Evolutionary conservation across 1,140 invertebrate species (phyloP).

Genomic region (Maconellicoccus hirsutus): DNA sequence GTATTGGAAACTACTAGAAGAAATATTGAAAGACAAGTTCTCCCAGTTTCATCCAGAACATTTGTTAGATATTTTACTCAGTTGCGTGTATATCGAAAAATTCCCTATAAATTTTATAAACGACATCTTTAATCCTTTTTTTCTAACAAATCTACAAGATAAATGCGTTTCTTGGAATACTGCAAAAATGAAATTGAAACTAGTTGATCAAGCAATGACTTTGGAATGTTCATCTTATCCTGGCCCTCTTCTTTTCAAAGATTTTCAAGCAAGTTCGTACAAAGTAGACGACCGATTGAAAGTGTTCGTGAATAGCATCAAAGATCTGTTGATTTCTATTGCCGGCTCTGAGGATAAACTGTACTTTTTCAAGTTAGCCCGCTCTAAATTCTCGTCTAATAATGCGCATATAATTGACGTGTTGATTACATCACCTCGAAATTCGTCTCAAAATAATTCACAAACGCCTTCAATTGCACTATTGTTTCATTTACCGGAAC

Average conservation of each 20-base stretch:
- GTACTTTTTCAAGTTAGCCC: slow-evolving; percentile 12
- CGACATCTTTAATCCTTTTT: slow-evolving; percentile 48
- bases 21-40: slow-evolving; percentile 45
- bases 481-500: slow-evolving; percentile 51
- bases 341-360: slow-evolving; percentile 22
- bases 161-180: slow-evolving; percentile 30
- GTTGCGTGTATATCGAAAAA: slow-evolving; percentile 50
- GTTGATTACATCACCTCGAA: slow-evolving; percentile 38
- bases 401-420: slow-evolving; percentile 50
- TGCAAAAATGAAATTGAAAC: slow-evolving; percentile 42
- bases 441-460: slow-evolving; percentile 25
- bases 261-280: slow-evolving; percentile 38
- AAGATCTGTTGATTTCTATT: slow-evolving; percentile 34
- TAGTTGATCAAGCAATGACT: slow-evolving; percentile 51
- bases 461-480: slow-evolving; percentile 40
- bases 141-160: slow-evolving; percentile 44
- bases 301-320: slow-evolving; percentile 40
- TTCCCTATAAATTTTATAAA: slow-evolving; percentile 50
- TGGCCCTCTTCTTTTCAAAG: slow-evolving; percentile 46
- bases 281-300: slow-evolving; percentile 43
- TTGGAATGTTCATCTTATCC: slow-evolving; percentile 47
- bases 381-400: slow-evolving; percentile 43
- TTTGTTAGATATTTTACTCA: slow-evolving; percentile 47
- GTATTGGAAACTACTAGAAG: slow-evolving; percentile 50
- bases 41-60: slow-evolving; percentile 46